Evolutionary conservation across 2,888 invertebrate genomes (phyloP).

Genomic region (Metalampra italica): DNA sequence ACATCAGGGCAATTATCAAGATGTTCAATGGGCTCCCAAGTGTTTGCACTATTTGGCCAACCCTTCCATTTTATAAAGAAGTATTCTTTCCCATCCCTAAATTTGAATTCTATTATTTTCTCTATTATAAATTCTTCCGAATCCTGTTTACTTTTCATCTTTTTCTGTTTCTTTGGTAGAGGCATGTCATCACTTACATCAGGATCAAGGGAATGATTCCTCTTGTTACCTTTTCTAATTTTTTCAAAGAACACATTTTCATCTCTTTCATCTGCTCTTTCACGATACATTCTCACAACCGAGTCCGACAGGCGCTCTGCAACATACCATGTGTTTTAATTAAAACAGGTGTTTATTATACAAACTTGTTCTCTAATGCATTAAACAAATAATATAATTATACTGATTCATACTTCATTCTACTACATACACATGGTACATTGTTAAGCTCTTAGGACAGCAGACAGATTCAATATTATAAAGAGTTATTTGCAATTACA

Average conservation of each 20-base stretch:
- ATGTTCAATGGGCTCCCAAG: conserved; percentile 91
- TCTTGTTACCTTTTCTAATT: conserved; percentile 45
- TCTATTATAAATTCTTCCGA: conserved; percentile 87
- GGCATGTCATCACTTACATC: conserved; percentile 33
- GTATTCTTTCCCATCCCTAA: conserved; percentile 66
- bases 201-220: conserved; percentile 40
- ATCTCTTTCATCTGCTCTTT: conserved; percentile 55
- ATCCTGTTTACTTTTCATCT: conserved; percentile 35
- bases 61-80: conserved; percentile 94
- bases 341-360: conserved; percentile 32
- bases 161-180: conserved; percentile 46
- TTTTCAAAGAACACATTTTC: conserved; percentile 56
- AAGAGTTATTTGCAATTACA: background rate
- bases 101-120: conserved; percentile 81
- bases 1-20: conserved; percentile 81
- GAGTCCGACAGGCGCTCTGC: conserved; percentile 76
- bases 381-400: background rate
- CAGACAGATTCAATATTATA: conserved; percentile 4
- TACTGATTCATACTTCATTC: conserved; percentile 3
- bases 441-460: conserved; percentile 48
- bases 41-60: conserved; percentile 84
- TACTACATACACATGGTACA: conserved; percentile 64
- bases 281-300: conserved; percentile 60
- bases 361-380: conserved; percentile 3
- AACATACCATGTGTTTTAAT: conserved; percentile 77